Evolutionary conservation across 2,888 invertebrate genomes (phyloP), one percentile per base, ranked within the genome.

Genomic region (Acleris sparsana): DNA sequence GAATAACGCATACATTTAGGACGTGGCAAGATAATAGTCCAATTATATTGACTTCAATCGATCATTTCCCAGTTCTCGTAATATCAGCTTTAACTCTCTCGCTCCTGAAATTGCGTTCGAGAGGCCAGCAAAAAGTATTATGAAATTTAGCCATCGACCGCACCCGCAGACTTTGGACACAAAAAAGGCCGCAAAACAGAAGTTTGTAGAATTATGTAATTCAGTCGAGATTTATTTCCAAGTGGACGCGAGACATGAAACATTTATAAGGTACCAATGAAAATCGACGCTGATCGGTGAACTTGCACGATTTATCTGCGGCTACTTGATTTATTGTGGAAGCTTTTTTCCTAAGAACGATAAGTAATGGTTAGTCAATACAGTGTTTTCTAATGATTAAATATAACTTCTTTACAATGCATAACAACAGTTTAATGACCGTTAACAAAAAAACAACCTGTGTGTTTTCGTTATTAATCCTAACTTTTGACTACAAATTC

Each of bases 101-200:
- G 49, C 66, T 66, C 68, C 67, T 71, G 71, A 78, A 80, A 82
- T 81, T 80, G 78, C 76, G 74, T 78, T 74, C 68, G 70, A 70
- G 72, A 48, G 69, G 70, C 78, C 63, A 58, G 82, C 83, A 82
- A 83, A 83, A 82, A 78, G 69, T 79, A 80, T 79, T 78, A 82
- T 76, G 73, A 80, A 83, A 80, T 80, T 81, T 75, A 44, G 73
- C 73, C 62, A 67, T 71, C 67, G 68, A 68, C 69, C 72, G 70
- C 73, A 53, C 59, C 63, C 63, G 53, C 51, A 52, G 67, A 76
- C 71, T 77, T 73, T 55, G 63, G 65, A 67, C 53, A 61, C 68
- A 72, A 71, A 72, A 67, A 58, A 58, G 70, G 69, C 68, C 70
- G 51, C 56, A 62, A 61, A 65, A 65, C 61, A 66, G 52, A 62